Conservation (phyloP, 2,888 invertebrate genomes). For the Dyspetes luteomarginatus region DNA sequence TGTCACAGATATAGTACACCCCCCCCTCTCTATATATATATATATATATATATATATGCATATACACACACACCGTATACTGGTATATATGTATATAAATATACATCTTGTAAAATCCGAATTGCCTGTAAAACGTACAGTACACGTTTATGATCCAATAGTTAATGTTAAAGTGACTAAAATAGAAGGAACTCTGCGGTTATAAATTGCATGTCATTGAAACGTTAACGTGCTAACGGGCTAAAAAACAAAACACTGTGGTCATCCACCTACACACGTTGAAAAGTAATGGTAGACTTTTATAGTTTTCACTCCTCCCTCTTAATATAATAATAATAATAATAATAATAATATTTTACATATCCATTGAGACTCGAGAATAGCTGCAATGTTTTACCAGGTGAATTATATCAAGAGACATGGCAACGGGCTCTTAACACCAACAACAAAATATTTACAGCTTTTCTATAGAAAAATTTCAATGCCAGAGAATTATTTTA, state of each 20-base stretch:
- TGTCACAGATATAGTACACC: neutral
- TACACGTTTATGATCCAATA: neutral
- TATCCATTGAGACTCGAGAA: neutral
- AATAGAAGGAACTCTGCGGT: neutral
- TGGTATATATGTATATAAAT: too few species aligned
- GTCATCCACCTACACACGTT: slow-evolving; percentile 11
- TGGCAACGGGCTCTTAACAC: too few species aligned
- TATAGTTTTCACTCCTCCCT: neutral
- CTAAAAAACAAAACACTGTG: neutral
- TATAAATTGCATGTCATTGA: slow-evolving; percentile 36
- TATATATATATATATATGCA: too few species aligned
- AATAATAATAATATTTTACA: neutral
- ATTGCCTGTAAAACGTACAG: neutral
- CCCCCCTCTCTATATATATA: too few species aligned
- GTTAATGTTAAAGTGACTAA: slow-evolving; percentile 10
- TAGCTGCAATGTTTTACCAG: neutral
- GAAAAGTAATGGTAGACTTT: neutral
- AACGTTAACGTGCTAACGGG: slow-evolving; percentile 23
- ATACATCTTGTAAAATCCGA: too few species aligned
- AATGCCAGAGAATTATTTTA: too few species aligned
- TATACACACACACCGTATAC: too few species aligned
- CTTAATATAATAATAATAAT: neutral
- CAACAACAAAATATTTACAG: too few species aligned
- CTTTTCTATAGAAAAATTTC: too few species aligned
- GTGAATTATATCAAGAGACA: neutral